Evolutionary conservation across 2,888 invertebrate genomes (phyloP), one percentile per base, ranked within the genome.

Genomic region (Bombyx huttoni): DNA sequence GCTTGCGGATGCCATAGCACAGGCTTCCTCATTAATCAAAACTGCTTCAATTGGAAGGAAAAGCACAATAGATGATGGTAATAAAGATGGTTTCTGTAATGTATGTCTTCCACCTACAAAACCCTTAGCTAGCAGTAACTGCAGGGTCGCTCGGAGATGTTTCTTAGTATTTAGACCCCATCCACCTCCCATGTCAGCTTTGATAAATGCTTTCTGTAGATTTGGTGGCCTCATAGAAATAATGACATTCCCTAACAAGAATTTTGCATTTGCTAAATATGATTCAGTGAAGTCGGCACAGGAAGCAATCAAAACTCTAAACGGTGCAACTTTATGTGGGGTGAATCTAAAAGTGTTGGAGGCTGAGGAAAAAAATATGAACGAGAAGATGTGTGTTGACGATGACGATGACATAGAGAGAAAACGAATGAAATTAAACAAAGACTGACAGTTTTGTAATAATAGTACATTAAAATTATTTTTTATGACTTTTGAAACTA

Each of bases 181-280:
- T 34, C 90, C 96, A 40, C 95, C 96, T n/a, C 92, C 95, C 0
- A 85, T 91, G 55, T 88, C 92, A 55, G 91, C 94, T 34, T 86
- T 98, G 65, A 92, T 92, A 65, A 96, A 98, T 79, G 91, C 94
- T 7, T 98, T 98, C 77, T 94, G 94, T 62, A 92, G 98, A 64
- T 98, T 98, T 85, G 97, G 97, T 8, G 92, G 94, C 74, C 90
- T 98, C 3, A 97, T 98, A 60, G 96, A 97, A 74, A 94, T 97
- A 1, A 96, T 94, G 70, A 91, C 96, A 77, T 89, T 97, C 59
- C 93, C 93, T 52, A 94, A 96, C 69, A 95, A 96, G 78, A 97
- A 96, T 70, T 98, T 95, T 85, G 98, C 98, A 0, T 98, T 96
- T 83, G 97, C 94, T 0, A 96, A 96, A 75, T 98, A 94, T 86